Evolutionary conservation across 2,113 vertebrate species (phyloP).

Genomic region (Eurypyga helias): DNA sequence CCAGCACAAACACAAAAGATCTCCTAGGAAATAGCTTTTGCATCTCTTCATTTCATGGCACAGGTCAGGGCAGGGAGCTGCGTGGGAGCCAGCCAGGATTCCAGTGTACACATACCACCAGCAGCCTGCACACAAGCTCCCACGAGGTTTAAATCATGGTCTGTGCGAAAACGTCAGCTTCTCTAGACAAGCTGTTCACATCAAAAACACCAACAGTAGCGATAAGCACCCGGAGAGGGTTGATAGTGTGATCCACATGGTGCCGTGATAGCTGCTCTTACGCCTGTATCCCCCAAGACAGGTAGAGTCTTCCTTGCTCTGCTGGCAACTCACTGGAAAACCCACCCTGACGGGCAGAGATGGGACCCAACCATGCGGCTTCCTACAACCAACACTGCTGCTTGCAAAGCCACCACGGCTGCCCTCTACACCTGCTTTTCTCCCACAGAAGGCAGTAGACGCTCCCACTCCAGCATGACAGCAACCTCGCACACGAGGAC

Average conservation of each 20-base stretch:
- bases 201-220: not conserved
- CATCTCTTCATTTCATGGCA: not conserved
- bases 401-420: not conserved
- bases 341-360: not conserved
- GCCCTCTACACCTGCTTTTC: not conserved
- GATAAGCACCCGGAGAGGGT: not conserved
- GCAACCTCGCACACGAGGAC: not conserved
- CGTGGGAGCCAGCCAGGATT: conserved; percentile 17
- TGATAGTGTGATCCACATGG: not conserved
- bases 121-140: not conserved
- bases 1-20: not conserved
- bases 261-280: not conserved
- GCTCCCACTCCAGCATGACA: not conserved
- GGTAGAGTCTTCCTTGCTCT: not conserved
- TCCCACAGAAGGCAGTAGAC: not conserved
- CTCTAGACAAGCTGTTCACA: not conserved
- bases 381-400: not conserved
- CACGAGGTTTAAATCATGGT: not conserved
- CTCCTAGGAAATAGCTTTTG: conserved; percentile 36
- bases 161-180: not conserved
- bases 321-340: not conserved
- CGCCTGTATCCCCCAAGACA: not conserved
- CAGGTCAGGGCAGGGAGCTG: conserved; percentile 7
- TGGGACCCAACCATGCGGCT: fast-evolving
- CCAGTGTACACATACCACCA: not conserved